Base-by-base conservation (phyloP, 2,888 invertebrate genomes). In the Exephanes ischioxanthus region DNA sequence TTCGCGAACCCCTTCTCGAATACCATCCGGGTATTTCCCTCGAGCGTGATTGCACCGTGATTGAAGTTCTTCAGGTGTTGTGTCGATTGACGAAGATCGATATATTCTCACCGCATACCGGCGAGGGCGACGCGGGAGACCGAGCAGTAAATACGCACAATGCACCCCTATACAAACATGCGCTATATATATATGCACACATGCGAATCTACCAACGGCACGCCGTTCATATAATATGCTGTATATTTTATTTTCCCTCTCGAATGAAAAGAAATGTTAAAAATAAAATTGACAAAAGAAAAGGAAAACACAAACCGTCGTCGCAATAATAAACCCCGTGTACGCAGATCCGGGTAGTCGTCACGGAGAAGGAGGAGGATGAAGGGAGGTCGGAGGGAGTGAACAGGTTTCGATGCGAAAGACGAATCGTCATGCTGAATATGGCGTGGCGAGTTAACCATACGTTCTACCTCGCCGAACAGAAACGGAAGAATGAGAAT, bases 31-130 rank as follows among this genome's bases (percentile, higher is more conserved):
- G 83, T 85, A 79, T 85, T 85, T 81, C 85, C 81, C 85, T 55
- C 22, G 81, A 81, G 84, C 70, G 75, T 85, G 82, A 85, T 85
- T 82, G 82, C 82, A 68, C 78, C 51, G 81, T 85, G 85, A 85
- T 85, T 85, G 85, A 79, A 81, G 85, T 85, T 85, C 63, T 82
- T 79, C 48, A 70, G 80, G 85, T 85, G 81, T 82, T 71, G 73
- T 67, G 73, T 71, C 70, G 79, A 85, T 81, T 81, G 81, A 85
- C 85, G 85, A 85, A 85, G 85, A 85, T 85, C 85, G 85, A 85
- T 85, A 79, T 82, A 85, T 81, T 81, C 84, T 72, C 84, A 67
- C 71, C 51, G 66, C 75, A 41, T 73, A 55, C 76, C 67, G 14
- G 6, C 7, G 19, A 66, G 16, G n/a, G 53, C 37, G 53, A 14